These are phyloP conservation scores for Cerastis rubricosa DNA, from an alignment of 2,888 invertebrate species.

Conservation along the genomic window DNA sequence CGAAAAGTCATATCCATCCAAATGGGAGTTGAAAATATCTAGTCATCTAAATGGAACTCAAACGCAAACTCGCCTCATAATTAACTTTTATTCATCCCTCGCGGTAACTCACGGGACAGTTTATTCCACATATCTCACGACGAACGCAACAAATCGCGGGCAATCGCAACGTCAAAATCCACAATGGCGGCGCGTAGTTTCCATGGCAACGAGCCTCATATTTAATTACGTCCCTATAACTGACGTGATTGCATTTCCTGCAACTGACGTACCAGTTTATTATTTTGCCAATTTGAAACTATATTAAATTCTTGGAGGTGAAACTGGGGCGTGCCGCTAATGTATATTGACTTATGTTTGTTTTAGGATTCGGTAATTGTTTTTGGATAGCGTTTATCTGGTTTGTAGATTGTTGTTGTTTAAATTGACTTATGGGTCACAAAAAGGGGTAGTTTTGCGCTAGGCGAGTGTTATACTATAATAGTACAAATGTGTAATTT, in stretches of 20 bases:
- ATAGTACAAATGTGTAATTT: constrained; percentile 1
- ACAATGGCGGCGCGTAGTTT: constrained; percentile 70
- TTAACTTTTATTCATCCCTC: constrained; percentile 15
- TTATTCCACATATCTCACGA: constrained; percentile 34
- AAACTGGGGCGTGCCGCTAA: constrained; percentile 74
- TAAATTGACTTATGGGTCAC: constrained; percentile 24
- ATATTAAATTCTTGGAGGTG: constrained; percentile 85
- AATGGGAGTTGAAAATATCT: not conserved
- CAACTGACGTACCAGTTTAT: constrained; percentile 86
- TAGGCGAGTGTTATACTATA: not conserved
- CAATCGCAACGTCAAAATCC: constrained; percentile 64
- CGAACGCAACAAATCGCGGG: constrained; percentile 56
- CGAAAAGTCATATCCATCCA: not conserved
- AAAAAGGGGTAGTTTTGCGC: constrained; percentile 27
- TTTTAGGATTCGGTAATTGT: constrained; percentile 37
- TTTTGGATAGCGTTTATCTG: constrained; percentile 26
- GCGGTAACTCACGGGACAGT: constrained; percentile 14
- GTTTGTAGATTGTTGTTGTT: constrained; percentile 9
- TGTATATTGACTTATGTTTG: constrained; percentile 52
- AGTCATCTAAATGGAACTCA: not conserved
- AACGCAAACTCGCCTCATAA: not conserved
- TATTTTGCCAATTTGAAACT: constrained; percentile 88
- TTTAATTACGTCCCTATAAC: constrained; percentile 86
- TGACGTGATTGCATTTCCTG: constrained; percentile 89
- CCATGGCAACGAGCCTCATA: constrained; percentile 80